Evolutionary conservation across 2,888 invertebrate species (phyloP).

Genomic region (Coleophora deauratella): DNA sequence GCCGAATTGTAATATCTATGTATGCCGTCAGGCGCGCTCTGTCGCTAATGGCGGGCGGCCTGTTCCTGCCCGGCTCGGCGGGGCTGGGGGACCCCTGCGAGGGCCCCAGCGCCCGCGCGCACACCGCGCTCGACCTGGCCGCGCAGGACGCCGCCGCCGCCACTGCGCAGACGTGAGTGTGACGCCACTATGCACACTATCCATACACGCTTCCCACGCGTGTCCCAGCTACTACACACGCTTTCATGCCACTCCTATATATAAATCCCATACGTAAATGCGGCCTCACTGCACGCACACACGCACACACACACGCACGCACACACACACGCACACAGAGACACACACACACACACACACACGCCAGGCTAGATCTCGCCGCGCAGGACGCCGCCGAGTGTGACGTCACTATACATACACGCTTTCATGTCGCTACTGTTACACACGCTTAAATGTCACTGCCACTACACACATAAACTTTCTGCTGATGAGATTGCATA

Average conservation of each 20-base stretch:
- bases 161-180: slow-evolving; percentile 87
- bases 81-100: slow-evolving; percentile 97
- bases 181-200: background rate
- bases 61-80: slow-evolving; percentile 95
- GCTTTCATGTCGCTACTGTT: no score
- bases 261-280: no score
- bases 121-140: slow-evolving; percentile 91
- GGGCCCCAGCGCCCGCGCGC: slow-evolving; percentile 89
- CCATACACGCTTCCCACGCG: background rate
- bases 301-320: no score
- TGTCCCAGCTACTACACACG: no score
- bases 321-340: no score
- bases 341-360: slow-evolving; percentile 88
- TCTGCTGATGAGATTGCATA: no score
- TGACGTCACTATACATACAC: slow-evolving; percentile 94
- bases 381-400: slow-evolving; percentile 95
- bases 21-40: slow-evolving; percentile 78
- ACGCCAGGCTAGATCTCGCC: slow-evolving; percentile 88
- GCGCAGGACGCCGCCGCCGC: slow-evolving; percentile 95
- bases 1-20: no score
- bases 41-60: slow-evolving; percentile 92
- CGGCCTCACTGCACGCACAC: no score
- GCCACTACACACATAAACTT: no score
- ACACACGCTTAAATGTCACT: no score
- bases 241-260: no score